Evolutionary conservation across 2,888 invertebrate genomes (phyloP).

Genomic region (Nebria brevicollis): DNA sequence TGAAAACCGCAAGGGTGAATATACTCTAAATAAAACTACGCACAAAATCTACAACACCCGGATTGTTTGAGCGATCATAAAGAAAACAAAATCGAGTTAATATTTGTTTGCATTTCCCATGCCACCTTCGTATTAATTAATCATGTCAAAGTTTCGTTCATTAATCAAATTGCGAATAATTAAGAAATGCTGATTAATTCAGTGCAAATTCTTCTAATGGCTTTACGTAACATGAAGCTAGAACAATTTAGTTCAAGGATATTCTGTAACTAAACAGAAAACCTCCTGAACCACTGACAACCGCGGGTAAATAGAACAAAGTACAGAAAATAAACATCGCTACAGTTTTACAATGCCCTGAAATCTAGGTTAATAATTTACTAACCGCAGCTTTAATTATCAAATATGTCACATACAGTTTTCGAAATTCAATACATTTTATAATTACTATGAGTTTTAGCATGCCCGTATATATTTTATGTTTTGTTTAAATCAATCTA

Average conservation of each 20-base stretch:
- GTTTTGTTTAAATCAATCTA: too few species aligned
- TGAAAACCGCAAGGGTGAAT: not conserved
- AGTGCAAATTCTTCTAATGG: constrained; percentile 37
- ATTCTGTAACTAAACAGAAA: constrained; percentile 32
- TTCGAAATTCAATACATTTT: not conserved
- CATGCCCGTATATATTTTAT: too few species aligned
- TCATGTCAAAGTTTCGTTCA: constrained; percentile 39
- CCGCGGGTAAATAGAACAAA: not conserved
- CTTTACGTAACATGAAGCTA: not conserved
- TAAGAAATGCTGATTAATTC: constrained; percentile 45
- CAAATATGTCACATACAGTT: not conserved
- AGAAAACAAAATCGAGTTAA: constrained; percentile 40
- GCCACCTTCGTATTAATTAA: constrained; percentile 24
- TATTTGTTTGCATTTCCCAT: constrained; percentile 38
- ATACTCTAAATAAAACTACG: not conserved
- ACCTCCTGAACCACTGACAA: not conserved
- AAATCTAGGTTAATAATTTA: not conserved
- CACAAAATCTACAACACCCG: not conserved
- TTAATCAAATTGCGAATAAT: constrained; percentile 40
- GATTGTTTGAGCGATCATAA: not conserved
- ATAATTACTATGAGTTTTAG: not conserved
- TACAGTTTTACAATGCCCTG: not conserved
- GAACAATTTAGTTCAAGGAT: constrained; percentile 28
- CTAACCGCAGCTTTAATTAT: not conserved
- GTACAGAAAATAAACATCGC: not conserved